Evolutionary conservation across 2,888 invertebrate species (phyloP), one percentile per base, ranked within the genome.

Genomic region (Perizoma affinitatum): DNA sequence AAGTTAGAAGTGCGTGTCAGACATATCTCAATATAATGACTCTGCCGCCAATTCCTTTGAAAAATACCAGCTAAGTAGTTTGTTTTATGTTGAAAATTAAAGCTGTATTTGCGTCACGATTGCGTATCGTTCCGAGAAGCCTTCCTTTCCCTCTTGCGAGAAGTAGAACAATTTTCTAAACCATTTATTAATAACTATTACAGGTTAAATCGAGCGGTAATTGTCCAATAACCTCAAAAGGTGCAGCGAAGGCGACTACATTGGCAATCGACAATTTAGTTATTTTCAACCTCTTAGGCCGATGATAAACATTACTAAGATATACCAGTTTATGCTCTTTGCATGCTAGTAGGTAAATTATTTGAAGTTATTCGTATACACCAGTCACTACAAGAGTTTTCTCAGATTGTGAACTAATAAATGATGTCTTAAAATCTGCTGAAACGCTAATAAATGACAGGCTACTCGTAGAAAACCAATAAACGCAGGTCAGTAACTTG

Each of bases 141-240:
- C 60, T 50, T 54, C 62, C 63, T 61, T 64, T 68, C 63, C 54
- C 54, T 63, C 45, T 58, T 63, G 58, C 63, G 10, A 43, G 49
- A 67, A 66, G 59, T 66, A 61, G 70, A 63, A 65, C 69, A 63
- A 67, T 67, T 67, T 60, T 73, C 64, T 67, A 70, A 63, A 62
- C 63, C 58, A 68, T 64, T 73, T 75, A 75, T 62, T 58, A 70
- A 65, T 63, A 68, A 66, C 63, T 58, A 69, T 67, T 66, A 69
- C 64, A 68, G 58, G 56, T 72, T 72, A 68, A 73, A 69, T 70
- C 67, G 54, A 62, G 56, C 64, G 65, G 68, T 78, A 75, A 74
- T 76, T 72, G 72, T 65, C 69, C 69, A 67, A 66, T 72, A 71
- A 72, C 66, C 69, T 67, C 54, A 69, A 66, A 71, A 65, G 67